A percentile compares a stretch with the other conserved stretches of the same genome.
phyloP scores from a whole-genome alignment of 2,888 invertebrate genomes.

The Artemia sinica region DNA sequence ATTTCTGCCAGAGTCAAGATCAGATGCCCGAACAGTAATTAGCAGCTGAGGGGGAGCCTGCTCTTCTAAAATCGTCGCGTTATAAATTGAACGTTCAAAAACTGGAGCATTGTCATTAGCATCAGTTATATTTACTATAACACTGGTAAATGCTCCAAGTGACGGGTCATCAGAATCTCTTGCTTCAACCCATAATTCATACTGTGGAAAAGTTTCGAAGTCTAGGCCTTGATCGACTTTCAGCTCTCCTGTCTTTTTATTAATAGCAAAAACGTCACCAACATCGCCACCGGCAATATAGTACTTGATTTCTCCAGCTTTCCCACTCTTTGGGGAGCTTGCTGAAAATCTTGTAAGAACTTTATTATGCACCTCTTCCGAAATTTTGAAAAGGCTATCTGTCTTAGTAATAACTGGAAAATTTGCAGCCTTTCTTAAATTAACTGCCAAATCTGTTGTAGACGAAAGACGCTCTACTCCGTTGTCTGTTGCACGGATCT shows the following conservation, averaged over 20 bases:
- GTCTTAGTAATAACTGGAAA: slow-evolving; percentile 55
- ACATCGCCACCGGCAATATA: slow-evolving; percentile 85
- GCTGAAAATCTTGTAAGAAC: slow-evolving; percentile 59
- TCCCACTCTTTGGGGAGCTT: slow-evolving; percentile 57
- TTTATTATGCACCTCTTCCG: slow-evolving; percentile 48
- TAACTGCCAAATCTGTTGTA: slow-evolving; percentile 54
- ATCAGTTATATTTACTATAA: slow-evolving; percentile 76
- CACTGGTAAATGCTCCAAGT: slow-evolving; percentile 54
- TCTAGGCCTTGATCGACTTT: slow-evolving; percentile 59
- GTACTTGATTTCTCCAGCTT: slow-evolving; percentile 50
- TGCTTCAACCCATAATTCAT: slow-evolving; percentile 83
- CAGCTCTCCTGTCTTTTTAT: slow-evolving; percentile 58
- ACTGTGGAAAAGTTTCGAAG: slow-evolving; percentile 61
- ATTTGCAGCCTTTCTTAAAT: slow-evolving; percentile 52
- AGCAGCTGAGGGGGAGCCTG: slow-evolving; percentile 45
- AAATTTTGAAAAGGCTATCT: slow-evolving; percentile 46
- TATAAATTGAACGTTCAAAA: slow-evolving; percentile 60
- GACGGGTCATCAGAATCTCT: slow-evolving; percentile 65
- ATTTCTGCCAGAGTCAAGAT: slow-evolving; percentile 71
- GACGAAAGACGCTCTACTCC: slow-evolving; percentile 51
- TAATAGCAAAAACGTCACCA: slow-evolving; percentile 64
- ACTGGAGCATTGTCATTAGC: slow-evolving; percentile 79
- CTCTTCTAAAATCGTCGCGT: slow-evolving; percentile 67
- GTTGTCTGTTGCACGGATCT: slow-evolving; percentile 63
- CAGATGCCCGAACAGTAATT: slow-evolving; percentile 55